Percentiles rank a stretch among this genome's conserved stretches.
phyloP scores from a whole-genome alignment of 1,140 invertebrate species.

The Babylonia areolata region DNA sequence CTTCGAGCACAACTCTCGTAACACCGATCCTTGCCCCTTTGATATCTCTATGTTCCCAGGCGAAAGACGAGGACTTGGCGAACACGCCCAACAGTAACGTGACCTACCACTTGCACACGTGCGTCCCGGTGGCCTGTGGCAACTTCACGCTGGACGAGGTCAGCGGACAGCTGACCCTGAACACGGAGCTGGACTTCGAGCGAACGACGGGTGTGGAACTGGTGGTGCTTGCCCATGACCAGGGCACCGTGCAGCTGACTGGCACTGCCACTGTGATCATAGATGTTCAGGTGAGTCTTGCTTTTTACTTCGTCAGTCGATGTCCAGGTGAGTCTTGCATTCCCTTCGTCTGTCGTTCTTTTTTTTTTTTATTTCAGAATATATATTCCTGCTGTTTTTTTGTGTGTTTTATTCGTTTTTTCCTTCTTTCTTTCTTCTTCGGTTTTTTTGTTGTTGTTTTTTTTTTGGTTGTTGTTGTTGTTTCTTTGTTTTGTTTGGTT shows the following conservation, averaged over 20 bases:
- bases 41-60: slow-evolving; percentile 39
- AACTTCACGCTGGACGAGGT: slow-evolving; percentile 15
- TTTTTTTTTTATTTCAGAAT: too few relatives aligned
- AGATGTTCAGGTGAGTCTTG: not conserved
- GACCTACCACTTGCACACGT: slow-evolving; percentile 13
- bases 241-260: not conserved
- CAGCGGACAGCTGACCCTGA: slow-evolving; percentile 4
- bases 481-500: too few relatives aligned
- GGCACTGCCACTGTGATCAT: not conserved
- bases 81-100: slow-evolving; percentile 44
- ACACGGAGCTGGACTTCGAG: slow-evolving; percentile 16
- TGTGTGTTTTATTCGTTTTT: too few relatives aligned
- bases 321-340: not conserved
- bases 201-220: not conserved
- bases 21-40: too few relatives aligned
- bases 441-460: too few relatives aligned
- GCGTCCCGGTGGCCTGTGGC: not conserved
- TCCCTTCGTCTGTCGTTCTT: not conserved
- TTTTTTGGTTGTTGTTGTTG: too few relatives aligned
- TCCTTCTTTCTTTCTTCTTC: too few relatives aligned
- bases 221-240: slow-evolving; percentile 25
- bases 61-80: slow-evolving; percentile 50
- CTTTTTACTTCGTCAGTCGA: too few relatives aligned
- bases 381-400: too few relatives aligned
- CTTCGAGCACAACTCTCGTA: too few relatives aligned